Evolutionary conservation across 2,113 vertebrate species (phyloP).

Genomic region (Tauraco erythrolophus): DNA sequence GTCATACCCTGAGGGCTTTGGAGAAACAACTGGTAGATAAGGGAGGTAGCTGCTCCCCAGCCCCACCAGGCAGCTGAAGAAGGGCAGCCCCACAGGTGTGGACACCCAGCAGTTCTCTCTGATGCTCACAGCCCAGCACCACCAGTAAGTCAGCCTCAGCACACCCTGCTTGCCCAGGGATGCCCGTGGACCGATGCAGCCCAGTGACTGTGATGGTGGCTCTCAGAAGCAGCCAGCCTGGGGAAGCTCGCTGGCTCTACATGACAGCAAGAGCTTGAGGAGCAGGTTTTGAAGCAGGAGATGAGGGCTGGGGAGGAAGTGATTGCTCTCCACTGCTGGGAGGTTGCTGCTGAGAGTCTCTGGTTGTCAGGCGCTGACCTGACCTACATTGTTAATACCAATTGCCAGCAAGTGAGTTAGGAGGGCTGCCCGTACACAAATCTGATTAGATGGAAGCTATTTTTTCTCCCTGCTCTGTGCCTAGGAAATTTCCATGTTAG

Average conservation of each 20-base stretch:
- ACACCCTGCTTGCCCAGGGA: fast-evolving
- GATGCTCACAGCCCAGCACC: neutral
- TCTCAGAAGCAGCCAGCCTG: neutral
- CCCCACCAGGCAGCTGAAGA: neutral
- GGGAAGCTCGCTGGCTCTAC: neutral
- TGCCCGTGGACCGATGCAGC: fast-evolving
- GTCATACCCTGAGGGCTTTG: fast-evolving
- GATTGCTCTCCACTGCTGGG: neutral
- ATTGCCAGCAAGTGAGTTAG: neutral
- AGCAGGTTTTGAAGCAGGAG: neutral
- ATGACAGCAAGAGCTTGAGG: neutral
- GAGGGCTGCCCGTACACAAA: neutral
- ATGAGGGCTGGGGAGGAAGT: neutral
- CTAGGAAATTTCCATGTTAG: neutral
- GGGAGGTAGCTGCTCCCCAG: neutral
- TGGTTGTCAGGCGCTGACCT: neutral
- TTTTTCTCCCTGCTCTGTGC: neutral
- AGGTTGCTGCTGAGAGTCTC: neutral
- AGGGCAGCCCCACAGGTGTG: neutral
- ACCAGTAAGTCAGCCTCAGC: fast-evolving
- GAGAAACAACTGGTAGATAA: neutral
- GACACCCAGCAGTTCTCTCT: fast-evolving
- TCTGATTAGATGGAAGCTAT: conserved; percentile 10
- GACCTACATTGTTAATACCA: conserved; percentile 47
- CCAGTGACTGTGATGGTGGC: fast-evolving